Conservation (phyloP, 2,888 invertebrate species). For the Charanyca ferruginea region DNA sequence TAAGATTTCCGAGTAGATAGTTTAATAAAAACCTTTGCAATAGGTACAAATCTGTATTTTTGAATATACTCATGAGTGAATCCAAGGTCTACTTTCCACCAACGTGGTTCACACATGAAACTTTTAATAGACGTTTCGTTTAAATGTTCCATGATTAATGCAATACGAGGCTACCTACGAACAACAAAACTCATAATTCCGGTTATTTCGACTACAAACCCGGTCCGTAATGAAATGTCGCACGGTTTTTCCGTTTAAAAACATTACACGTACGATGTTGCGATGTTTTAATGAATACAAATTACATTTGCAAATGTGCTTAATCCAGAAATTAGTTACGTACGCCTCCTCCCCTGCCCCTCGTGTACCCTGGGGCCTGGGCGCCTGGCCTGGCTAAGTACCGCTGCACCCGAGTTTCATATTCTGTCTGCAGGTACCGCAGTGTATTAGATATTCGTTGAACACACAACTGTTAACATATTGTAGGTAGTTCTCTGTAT, state of each 20-base stretch:
- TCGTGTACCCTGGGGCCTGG: constrained; percentile 32
- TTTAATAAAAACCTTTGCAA: background rate
- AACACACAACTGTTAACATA: constrained; percentile 14
- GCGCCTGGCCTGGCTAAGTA: constrained; percentile 56
- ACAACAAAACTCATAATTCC: constrained; percentile 34
- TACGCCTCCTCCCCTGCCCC: constrained; percentile 58
- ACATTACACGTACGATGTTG: constrained; percentile 78
- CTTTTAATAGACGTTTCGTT: background rate
- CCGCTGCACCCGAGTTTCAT: constrained; percentile 60
- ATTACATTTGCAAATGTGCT: constrained; percentile 90
- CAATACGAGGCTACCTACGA: constrained; percentile 1
- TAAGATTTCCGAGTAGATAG: too few relatives aligned
- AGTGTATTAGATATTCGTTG: constrained; percentile 48
- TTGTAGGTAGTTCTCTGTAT: background rate
- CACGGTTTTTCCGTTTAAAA: constrained; percentile 67
- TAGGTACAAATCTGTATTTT: background rate
- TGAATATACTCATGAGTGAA: background rate
- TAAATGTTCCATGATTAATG: constrained; percentile 17
- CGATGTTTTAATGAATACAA: constrained; percentile 88
- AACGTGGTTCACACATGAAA: background rate
- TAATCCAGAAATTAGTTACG: constrained; percentile 90
- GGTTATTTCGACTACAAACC: constrained; percentile 43
- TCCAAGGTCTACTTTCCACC: too few relatives aligned
- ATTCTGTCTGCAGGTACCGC: constrained; percentile 57
- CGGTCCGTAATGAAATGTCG: constrained; percentile 57